phyloP scores from a whole-genome alignment of 2,113 vertebrate genomes.

The Naja naja region DNA sequence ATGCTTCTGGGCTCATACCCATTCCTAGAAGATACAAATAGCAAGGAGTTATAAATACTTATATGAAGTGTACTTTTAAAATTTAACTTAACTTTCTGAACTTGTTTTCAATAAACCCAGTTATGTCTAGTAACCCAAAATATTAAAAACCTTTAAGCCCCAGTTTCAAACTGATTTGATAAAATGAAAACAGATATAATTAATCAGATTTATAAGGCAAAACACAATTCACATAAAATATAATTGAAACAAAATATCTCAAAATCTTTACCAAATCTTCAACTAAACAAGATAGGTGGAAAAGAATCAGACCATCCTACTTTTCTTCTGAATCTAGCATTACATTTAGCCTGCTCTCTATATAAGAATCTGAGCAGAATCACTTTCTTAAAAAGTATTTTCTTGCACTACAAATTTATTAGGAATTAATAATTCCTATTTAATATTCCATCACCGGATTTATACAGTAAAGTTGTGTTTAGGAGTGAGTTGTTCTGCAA shows the following conservation, averaged over 20 bases:
- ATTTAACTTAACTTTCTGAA: background rate
- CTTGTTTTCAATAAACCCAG: background rate
- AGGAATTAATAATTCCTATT: background rate
- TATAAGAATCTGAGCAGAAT: background rate
- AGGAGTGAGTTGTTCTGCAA: background rate
- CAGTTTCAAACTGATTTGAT: background rate
- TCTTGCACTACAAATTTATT: background rate
- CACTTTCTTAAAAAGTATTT: background rate
- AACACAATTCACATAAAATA: background rate
- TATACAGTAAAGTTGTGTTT: background rate
- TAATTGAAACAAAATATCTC: background rate
- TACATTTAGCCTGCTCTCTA: background rate
- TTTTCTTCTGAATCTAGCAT: background rate
- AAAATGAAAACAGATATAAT: background rate
- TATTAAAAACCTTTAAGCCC: background rate
- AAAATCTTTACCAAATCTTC: background rate
- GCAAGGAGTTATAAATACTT: background rate
- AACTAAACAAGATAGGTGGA: background rate
- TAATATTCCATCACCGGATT: background rate
- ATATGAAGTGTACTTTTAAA: background rate
- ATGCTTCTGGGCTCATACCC: background rate
- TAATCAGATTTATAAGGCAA: background rate
- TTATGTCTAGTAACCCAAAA: background rate
- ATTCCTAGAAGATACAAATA: background rate
- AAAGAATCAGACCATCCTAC: background rate